A percentile compares a stretch with the other conserved stretches of the same genome.
These are phyloP conservation scores for Cryptus viduatorius DNA, from an alignment of 2,888 invertebrate genomes.

Conservation along the genomic window DNA sequence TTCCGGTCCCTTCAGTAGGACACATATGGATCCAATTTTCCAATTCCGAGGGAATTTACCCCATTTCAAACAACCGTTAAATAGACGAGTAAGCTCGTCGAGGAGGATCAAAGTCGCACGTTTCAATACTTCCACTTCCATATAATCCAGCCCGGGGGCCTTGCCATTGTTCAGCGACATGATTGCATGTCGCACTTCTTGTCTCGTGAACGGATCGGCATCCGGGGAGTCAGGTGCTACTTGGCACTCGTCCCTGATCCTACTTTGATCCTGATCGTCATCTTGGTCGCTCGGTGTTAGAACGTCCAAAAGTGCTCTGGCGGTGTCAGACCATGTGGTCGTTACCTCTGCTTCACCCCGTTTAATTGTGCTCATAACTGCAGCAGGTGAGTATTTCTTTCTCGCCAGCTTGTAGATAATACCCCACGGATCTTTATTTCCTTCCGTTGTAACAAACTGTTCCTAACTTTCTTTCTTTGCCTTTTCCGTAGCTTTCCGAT, in stretches of 20 bases:
- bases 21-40: slow-evolving; percentile 3
- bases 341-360: neutral
- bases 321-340: neutral
- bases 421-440: too few relatives aligned
- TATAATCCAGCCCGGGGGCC: neutral
- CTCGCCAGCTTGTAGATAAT: too few relatives aligned
- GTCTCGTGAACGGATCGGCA: neutral
- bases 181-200: too few relatives aligned
- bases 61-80: slow-evolving; percentile 14
- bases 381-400: too few relatives aligned
- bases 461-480: too few relatives aligned
- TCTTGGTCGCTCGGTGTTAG: neutral
- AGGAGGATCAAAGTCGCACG: neutral
- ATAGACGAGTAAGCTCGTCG: neutral
- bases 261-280: neutral
- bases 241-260: neutral
- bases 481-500: neutral
- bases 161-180: slow-evolving; percentile 8
- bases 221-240: neutral
- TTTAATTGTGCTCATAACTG: neutral
- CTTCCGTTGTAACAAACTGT: too few relatives aligned
- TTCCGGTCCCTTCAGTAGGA: too few relatives aligned
- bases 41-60: slow-evolving; percentile 1
- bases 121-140: slow-evolving; percentile 3
- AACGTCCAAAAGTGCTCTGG: neutral